Evolutionary conservation across 2,888 invertebrate species (phyloP).

Genomic region (Slavum lentiscoides): DNA sequence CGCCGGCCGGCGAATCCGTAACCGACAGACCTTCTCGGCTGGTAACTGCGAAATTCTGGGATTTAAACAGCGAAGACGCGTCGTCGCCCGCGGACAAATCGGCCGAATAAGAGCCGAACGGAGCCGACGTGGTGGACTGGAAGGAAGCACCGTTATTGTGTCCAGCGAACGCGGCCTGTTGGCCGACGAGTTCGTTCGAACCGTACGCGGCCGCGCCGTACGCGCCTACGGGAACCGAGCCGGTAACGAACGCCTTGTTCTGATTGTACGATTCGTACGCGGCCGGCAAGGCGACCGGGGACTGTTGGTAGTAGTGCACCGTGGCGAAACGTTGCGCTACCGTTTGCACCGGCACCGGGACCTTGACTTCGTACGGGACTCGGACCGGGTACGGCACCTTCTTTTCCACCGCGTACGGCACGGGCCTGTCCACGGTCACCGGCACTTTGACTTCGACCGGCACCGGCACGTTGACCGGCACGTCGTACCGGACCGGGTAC

Average conservation of each 20-base stretch:
- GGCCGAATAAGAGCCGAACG: too few species aligned
- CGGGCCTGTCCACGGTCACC: slow-evolving; percentile 71
- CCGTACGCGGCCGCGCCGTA: too few species aligned
- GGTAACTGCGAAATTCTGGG: too few species aligned
- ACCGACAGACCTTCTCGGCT: too few species aligned
- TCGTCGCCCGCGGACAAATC: too few species aligned
- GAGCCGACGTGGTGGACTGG: too few species aligned
- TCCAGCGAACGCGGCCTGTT: too few species aligned
- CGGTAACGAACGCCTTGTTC: background rate
- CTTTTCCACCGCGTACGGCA: slow-evolving; percentile 68
- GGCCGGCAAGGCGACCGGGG: background rate
- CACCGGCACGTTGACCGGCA: slow-evolving; percentile 65
- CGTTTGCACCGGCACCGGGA: slow-evolving; percentile 77
- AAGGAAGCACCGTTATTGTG: too few species aligned
- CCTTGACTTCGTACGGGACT: slow-evolving; percentile 73
- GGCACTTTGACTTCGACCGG: slow-evolving; percentile 60
- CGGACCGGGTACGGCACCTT: slow-evolving; percentile 67
- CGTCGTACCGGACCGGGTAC: slow-evolving; percentile 59
- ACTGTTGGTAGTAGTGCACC: slow-evolving; percentile 42
- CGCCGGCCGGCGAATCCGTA: too few species aligned
- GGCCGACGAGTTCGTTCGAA: too few species aligned
- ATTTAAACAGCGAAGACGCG: too few species aligned
- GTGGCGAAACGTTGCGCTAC: slow-evolving; percentile 60
- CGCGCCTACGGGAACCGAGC: too few species aligned
- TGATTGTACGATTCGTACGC: background rate